phyloP scores from a whole-genome alignment of 2,113 vertebrate genomes.

The Triplophysa tibetana region DNA sequence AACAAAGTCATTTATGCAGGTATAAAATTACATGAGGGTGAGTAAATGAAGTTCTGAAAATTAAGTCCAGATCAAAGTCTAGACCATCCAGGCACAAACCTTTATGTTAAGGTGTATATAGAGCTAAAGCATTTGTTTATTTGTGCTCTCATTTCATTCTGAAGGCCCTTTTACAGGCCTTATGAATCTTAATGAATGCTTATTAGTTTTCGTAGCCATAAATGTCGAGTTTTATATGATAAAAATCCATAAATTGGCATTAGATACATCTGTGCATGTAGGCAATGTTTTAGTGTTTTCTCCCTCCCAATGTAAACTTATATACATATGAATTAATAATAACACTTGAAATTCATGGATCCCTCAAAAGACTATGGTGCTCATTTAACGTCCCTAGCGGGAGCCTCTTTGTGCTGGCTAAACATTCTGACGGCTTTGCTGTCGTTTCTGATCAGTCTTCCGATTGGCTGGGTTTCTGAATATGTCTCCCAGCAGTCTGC shows the following conservation, averaged over 20 bases:
- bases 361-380: conserved; percentile 15
- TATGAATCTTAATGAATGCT: not conserved
- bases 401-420: not conserved
- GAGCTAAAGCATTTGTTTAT: not conserved
- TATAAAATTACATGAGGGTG: no score
- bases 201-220: not conserved
- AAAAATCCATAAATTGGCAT: conserved; percentile 30
- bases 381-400: not conserved
- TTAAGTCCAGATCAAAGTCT: not conserved
- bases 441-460: no score
- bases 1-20: no score
- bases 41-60: no score
- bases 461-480: no score
- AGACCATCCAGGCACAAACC: not conserved
- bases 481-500: not conserved
- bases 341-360: conserved; percentile 38
- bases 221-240: not conserved
- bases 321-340: conserved; percentile 41
- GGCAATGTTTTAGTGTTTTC: not conserved
- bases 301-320: not conserved
- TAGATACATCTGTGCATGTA: conserved; percentile 14
- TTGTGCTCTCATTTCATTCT: not conserved
- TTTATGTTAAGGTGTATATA: not conserved
- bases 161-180: not conserved
- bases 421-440: not conserved